Conservation (phyloP, 2,113 vertebrate genomes). For the Empidonax alnorum region DNA sequence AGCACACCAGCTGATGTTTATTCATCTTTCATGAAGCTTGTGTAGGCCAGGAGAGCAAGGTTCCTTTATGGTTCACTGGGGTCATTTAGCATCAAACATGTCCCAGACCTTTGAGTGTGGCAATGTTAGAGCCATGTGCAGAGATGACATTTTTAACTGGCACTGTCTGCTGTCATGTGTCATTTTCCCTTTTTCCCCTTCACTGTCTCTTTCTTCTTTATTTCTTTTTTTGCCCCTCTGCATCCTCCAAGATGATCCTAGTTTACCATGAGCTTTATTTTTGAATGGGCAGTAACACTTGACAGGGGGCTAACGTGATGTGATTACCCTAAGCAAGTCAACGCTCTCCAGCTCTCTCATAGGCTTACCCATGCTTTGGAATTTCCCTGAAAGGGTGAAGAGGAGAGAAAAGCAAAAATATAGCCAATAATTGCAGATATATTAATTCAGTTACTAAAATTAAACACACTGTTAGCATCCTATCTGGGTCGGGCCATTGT, state of each 20-base stretch:
- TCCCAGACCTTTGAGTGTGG: neutral
- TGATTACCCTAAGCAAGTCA: neutral
- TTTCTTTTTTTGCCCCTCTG: neutral
- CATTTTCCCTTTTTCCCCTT: neutral
- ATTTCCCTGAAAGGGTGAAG: neutral
- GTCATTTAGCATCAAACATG: neutral
- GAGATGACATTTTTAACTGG: neutral
- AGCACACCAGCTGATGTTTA: constrained; percentile 17
- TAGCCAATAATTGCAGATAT: neutral
- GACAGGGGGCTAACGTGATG: neutral
- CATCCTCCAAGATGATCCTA: neutral
- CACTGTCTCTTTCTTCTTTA: neutral
- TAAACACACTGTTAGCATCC: neutral
- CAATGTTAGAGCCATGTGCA: neutral
- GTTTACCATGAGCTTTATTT: neutral
- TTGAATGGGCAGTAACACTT: neutral
- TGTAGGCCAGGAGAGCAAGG: neutral
- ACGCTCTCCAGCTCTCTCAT: neutral
- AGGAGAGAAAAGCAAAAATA: neutral
- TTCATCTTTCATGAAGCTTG: constrained; percentile 13
- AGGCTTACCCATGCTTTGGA: neutral
- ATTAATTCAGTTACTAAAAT: neutral
- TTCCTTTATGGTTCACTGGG: neutral
- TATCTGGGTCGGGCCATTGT: neutral
- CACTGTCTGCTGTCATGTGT: neutral